phyloP scores from a whole-genome alignment of 2,888 invertebrate genomes.

The Drosophila imparisetae region DNA sequence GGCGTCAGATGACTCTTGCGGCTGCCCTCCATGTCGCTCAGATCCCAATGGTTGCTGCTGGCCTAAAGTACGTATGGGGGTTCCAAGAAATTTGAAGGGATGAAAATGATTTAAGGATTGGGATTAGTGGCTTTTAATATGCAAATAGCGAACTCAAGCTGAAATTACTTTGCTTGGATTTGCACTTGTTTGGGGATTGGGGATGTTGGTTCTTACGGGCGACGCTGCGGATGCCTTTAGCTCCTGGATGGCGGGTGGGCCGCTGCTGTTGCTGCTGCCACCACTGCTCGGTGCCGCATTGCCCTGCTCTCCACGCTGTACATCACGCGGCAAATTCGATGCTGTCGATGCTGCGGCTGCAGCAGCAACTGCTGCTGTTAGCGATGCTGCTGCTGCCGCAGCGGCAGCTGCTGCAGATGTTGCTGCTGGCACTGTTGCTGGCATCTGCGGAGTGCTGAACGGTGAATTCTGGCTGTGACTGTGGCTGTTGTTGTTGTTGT shows the following conservation, averaged over 20 bases:
- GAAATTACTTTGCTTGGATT: constrained; percentile 82
- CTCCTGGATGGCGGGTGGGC: constrained; percentile 84
- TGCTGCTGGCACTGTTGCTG: constrained; percentile 50
- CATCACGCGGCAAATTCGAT: constrained; percentile 32
- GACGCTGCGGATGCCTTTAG: constrained; percentile 84
- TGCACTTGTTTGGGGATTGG: constrained; percentile 64
- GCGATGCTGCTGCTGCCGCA: constrained; percentile 59
- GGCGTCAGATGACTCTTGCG: constrained; percentile 86
- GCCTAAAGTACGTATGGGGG: constrained; percentile 53
- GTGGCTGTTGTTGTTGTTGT: constrained; percentile 40
- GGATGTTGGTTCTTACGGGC: constrained; percentile 84
- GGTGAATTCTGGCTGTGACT: constrained; percentile 62
- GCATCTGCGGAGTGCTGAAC: constrained; percentile 69
- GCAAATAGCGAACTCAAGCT: constrained; percentile 38
- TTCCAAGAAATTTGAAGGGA: background rate
- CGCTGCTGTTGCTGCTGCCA: constrained; percentile 48
- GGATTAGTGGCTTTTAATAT: background rate
- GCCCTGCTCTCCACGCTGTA: constrained; percentile 22
- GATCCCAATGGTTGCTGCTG: constrained; percentile 86
- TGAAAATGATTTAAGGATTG: background rate
- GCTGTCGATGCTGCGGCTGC: constrained; percentile 57
- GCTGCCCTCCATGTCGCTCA: constrained; percentile 85
- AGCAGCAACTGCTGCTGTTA: constrained; percentile 63
- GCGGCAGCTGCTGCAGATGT: constrained; percentile 64
- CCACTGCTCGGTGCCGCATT: constrained; percentile 14